These are phyloP conservation scores for Aurelia sp. DNA, from an alignment of 30 jellyfish, hydroid and myxozoan genomes.

Conservation along the genomic window DNA sequence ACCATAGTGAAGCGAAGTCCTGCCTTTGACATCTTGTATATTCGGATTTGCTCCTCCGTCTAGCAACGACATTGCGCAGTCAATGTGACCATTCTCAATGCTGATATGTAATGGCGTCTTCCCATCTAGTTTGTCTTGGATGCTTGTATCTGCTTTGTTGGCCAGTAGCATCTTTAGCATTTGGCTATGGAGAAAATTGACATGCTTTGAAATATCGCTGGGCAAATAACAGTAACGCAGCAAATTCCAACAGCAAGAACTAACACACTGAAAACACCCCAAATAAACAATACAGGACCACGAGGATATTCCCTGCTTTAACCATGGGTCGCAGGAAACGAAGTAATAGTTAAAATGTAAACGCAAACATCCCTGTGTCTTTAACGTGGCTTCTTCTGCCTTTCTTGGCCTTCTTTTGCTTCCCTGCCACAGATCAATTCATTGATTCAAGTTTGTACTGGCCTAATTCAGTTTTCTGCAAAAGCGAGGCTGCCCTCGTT, in stretches of 20 bases:
- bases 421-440: too few species aligned
- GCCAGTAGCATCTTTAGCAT: constrained; percentile 55
- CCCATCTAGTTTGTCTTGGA: constrained; percentile 59
- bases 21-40: constrained; percentile 34
- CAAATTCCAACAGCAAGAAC: neutral
- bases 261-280: neutral
- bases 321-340: too few species aligned
- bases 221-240: neutral
- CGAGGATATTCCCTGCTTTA: neutral
- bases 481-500: too few species aligned
- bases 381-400: too few species aligned
- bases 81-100: constrained; percentile 34
- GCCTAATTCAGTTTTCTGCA: too few species aligned
- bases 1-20: constrained; percentile 68
- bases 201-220: too few species aligned
- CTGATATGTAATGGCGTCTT: constrained; percentile 55
- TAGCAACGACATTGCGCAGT: constrained; percentile 50
- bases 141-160: constrained; percentile 29
- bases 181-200: constrained; percentile 6
- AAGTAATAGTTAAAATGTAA: too few species aligned
- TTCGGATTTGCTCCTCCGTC: constrained; percentile 77
- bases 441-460: too few species aligned
- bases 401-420: too few species aligned
- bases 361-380: too few species aligned
- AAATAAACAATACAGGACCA: neutral